A percentile compares a stretch with the other conserved stretches of the same genome.
Evolutionary conservation across 1,140 invertebrate species (phyloP).

Genomic region (Ridgeia piscesae): DNA sequence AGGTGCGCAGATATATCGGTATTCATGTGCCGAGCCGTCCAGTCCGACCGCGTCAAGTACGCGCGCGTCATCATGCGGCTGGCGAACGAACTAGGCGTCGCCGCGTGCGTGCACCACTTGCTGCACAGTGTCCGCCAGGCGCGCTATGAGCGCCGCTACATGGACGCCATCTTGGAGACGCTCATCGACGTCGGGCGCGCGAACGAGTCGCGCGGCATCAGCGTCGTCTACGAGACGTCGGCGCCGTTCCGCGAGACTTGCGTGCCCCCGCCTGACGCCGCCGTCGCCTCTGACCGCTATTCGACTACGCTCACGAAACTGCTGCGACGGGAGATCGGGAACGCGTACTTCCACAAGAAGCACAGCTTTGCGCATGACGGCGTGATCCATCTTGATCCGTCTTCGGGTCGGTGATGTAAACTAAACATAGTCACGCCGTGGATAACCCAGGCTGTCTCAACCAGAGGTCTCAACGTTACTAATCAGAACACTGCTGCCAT

Average conservation of each 20-base stretch:
- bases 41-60: neutral
- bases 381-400: neutral
- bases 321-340: neutral
- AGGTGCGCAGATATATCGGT: neutral
- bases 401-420: neutral
- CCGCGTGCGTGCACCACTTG: neutral
- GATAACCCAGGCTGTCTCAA: too few species aligned
- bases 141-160: neutral
- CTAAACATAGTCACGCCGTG: neutral
- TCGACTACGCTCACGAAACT: neutral
- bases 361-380: neutral
- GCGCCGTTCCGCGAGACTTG: neutral
- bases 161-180: neutral
- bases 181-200: neutral
- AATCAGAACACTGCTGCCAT: too few species aligned
- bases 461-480: too few species aligned
- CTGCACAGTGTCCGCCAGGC: neutral
- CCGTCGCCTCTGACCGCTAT: neutral
- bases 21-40: neutral
- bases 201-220: neutral
- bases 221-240: neutral
- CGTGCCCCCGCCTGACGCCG: too few species aligned
- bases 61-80: neutral
- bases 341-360: neutral
- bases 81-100: neutral